phyloP scores from a whole-genome alignment of 1,140 invertebrate species.

The Cylas formicarius region DNA sequence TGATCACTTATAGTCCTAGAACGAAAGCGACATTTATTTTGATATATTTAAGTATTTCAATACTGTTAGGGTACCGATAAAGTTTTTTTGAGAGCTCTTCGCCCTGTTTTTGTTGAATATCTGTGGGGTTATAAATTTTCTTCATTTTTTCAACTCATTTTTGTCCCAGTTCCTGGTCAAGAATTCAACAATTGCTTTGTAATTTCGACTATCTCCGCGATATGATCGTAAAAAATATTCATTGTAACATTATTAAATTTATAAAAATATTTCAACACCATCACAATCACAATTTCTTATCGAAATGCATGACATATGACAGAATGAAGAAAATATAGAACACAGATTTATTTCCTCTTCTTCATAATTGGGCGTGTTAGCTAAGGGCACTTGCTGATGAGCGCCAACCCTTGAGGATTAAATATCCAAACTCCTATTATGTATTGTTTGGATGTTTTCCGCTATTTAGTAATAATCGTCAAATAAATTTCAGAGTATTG shows the following conservation, averaged over 20 bases:
- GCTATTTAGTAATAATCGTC: no score
- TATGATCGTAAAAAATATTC: conserved; percentile 26
- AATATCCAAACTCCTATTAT: no score
- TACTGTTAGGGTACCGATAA: no score
- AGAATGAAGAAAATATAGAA: no score
- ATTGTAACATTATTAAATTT: conserved; percentile 40
- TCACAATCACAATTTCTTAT: conserved; percentile 42
- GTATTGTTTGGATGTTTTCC: no score
- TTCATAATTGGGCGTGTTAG: no score
- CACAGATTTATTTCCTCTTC: no score
- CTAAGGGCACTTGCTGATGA: no score
- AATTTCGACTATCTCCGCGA: conserved; percentile 24
- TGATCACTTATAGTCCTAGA: conserved; percentile 51
- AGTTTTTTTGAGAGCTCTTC: conserved; percentile 41
- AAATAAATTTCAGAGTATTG: no score
- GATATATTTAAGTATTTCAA: no score
- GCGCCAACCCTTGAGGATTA: no score
- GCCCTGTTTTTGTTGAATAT: conserved; percentile 39
- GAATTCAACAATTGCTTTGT: conserved; percentile 37
- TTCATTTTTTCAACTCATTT: conserved; percentile 43
- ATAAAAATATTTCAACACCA: conserved; percentile 39
- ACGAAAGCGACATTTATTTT: conserved; percentile 24
- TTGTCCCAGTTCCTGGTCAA: conserved; percentile 33
- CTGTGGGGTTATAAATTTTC: conserved; percentile 37
- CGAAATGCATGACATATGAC: conserved; percentile 32